Evolutionary conservation across 2,888 invertebrate genomes (phyloP), one percentile per base, ranked within the genome.

Genomic region (Ophioninae sp.): DNA sequence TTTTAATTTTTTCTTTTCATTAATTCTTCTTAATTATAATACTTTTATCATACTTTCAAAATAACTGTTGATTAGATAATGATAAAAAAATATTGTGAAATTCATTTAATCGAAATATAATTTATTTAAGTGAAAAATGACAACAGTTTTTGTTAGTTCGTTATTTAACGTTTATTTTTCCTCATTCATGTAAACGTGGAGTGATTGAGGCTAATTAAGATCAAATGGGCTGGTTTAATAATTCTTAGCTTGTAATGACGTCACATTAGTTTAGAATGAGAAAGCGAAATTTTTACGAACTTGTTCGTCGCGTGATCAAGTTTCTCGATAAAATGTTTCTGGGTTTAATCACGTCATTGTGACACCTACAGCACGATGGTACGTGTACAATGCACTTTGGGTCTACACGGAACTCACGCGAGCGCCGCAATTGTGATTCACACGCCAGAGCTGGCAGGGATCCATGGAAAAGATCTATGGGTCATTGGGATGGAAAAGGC

Each of bases 391-490:
- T 51, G n/a, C 74, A 13, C 73, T 13, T 17, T 61, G 68, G 17
- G 78, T 71, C 64, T 58, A 71, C 69, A 39, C 37, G 64, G 20
- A 6, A 64, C 64, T 8, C 9, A 2, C 41, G 65, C 41, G 9
- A 30, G 10, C 20, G n/a, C 44, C 44, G 51, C 30, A n/a, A 61
- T 65, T 22, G 44, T 83, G 83, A 83, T 51, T 78, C 78, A 79
- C 23, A 65, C 51, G 61, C 6, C 23, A 63, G 37, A 72, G 56
- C 84, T 85, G 85, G 85, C 84, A 85, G 37, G 30, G 81, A 76
- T 85, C 85, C 85, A 85, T 73, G 76, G 68, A 81, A 77, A 69
- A 81, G 84, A 79, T 76, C 41, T 64, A 61, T 59, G 67, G 75
- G 67, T 81, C 63, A 79, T 63, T 79, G 56, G 67, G 73, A 73